Percentiles rank a stretch among this genome's conserved stretches.
These are phyloP conservation scores for Drosophila sp. DNA, from an alignment of 1,140 invertebrate genomes.

Conservation along the genomic window DNA sequence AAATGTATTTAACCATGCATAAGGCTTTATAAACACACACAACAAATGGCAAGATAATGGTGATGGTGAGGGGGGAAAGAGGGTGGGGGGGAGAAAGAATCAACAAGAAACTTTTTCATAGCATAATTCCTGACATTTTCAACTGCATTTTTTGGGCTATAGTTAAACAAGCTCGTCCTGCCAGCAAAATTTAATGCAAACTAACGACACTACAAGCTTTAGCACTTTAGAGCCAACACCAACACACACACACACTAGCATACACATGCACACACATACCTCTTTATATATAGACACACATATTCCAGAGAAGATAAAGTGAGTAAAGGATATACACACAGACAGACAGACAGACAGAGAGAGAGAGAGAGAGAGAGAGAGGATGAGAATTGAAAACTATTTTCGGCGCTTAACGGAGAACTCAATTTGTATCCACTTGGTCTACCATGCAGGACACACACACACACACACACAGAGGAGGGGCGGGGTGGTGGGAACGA, in stretches of 20 bases:
- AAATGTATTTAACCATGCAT: slow-evolving; percentile 14
- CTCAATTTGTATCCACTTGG: slow-evolving; percentile 64
- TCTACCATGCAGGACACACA: slow-evolving; percentile 16
- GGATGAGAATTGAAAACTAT: slow-evolving; percentile 49
- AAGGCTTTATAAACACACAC: slow-evolving; percentile 38
- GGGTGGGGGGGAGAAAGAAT: background rate
- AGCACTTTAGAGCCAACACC: slow-evolving; percentile 54
- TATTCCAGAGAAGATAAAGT: slow-evolving; percentile 5
- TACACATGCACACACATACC: background rate
- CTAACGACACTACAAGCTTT: slow-evolving; percentile 69
- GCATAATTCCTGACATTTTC: slow-evolving; percentile 50
- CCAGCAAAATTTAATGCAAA: slow-evolving; percentile 55
- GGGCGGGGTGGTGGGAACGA: background rate
- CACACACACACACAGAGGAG: slow-evolving; percentile 3
- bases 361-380: slow-evolving; percentile 2
- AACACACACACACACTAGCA: slow-evolving; percentile 1
- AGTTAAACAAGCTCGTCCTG: slow-evolving; percentile 38
- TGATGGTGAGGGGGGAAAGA: background rate
- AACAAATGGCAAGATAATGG: background rate
- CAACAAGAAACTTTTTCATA: slow-evolving; percentile 14
- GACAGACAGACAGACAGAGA: slow-evolving; percentile 11
- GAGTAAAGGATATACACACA: slow-evolving; percentile 5
- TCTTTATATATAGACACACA: slow-evolving; percentile 8
- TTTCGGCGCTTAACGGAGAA: slow-evolving; percentile 58
- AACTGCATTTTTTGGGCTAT: slow-evolving; percentile 26